phyloP scores from a whole-genome alignment of 2,113 vertebrate species.

The Ailurus styani region DNA sequence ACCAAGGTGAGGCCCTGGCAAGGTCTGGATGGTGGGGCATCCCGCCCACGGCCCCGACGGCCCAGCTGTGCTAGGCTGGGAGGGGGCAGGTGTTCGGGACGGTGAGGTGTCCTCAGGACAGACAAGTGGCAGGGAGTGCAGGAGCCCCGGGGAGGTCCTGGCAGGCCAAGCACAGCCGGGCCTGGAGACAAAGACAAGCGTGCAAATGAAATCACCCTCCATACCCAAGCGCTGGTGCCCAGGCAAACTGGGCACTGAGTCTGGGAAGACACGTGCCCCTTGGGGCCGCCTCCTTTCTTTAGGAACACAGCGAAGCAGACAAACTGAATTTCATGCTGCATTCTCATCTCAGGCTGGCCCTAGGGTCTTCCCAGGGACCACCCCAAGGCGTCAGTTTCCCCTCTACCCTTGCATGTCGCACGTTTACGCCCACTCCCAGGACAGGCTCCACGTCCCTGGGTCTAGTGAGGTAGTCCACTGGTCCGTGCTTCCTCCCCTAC shows the following conservation, averaged over 20 bases:
- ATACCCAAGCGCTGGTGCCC: fast-evolving
- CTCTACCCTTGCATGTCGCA: fast-evolving
- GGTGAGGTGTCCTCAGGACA: neutral
- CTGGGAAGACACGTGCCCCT: neutral
- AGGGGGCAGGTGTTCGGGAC: neutral
- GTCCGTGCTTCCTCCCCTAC: fast-evolving
- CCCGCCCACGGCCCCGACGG: neutral
- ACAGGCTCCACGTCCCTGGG: fast-evolving
- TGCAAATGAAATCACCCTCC: neutral
- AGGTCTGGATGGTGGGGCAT: neutral
- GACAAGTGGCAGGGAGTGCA: neutral
- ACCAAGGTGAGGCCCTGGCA: neutral
- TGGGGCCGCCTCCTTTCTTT: neutral
- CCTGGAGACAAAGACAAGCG: neutral
- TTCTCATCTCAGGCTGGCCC: neutral
- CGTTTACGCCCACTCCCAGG: neutral
- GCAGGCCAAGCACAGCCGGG: neutral
- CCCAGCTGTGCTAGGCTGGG: fast-evolving
- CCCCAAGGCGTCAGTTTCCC: neutral
- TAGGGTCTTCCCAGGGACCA: neutral
- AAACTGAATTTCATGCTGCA: neutral
- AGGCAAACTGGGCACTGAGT: neutral
- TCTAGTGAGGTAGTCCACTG: fast-evolving
- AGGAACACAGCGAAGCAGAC: neutral
- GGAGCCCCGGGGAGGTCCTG: neutral